Base-by-base conservation (phyloP, 1,140 invertebrate genomes). In the Anthonomus grandis region DNA sequence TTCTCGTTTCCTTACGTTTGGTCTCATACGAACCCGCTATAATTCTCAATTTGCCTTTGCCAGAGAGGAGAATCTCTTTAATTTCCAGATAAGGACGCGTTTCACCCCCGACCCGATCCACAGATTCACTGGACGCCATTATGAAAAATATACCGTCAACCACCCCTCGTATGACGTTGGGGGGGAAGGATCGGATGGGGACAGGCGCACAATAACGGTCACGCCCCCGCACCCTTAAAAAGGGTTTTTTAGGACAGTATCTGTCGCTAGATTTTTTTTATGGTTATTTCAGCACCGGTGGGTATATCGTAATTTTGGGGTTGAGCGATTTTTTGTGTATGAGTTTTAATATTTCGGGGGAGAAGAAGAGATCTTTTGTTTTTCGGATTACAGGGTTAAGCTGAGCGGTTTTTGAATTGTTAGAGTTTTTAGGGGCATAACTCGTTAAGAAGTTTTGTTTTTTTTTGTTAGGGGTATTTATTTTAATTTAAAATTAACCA, bases 121-220 rank as follows among this genome's bases (percentile, higher is more conserved):
- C 60, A 64, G 68, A 67, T 65, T 67, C 67, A 67, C 65, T 67
- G 66, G 65, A 62, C 67, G 65, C 67, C 65, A 69, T 69, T 64
- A 69, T 64, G 64, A 59, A 65, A 65, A 63, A 56, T 46, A 66
- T 66, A 67, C 65, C 68, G 65, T 66, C 66, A 65, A 61, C 57
- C 53, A 39, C 12, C 62, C 57, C 57, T 59, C 50, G 41, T 31
- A 62, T 64, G 70, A 64, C 69, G 67, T 63, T 69, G 68, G 64
- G 60, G 19, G 37, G n/a, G n/a, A n/a, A n/a, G n/a, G n/a, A n/a
- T n/a, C 31, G 49, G 34, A 22, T 41, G 17, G 62, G 66, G 67
- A 46, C 42, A 45, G 45, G 46, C 54, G 54, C 51, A 42, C 21
- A 12, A 8, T 15, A 10, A 2, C 18, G 52, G 24, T 22, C 44